Percentiles rank a stretch among this genome's conserved stretches.
phyloP scores from a whole-genome alignment of 2,888 invertebrate species.

The Dryadula phaetusa region DNA sequence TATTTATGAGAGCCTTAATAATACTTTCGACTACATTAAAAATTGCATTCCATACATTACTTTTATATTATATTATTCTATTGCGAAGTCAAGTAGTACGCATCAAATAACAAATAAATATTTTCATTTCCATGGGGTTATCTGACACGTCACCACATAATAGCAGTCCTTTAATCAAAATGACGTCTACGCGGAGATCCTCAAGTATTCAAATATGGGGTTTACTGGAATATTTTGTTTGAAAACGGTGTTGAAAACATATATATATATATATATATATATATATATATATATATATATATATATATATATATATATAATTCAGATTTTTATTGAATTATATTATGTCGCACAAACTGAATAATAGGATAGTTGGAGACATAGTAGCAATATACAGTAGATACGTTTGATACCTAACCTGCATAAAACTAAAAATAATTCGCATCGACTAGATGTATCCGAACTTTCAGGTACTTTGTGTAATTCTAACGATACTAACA shows the following conservation, averaged over 20 bases:
- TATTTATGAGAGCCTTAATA: constrained; percentile 28
- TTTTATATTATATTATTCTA: constrained; percentile 38
- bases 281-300: too few species aligned
- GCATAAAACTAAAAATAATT: too few species aligned
- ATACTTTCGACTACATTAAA: constrained; percentile 35
- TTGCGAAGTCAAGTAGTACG: constrained; percentile 38
- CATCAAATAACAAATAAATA: constrained; percentile 69
- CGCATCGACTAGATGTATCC: too few species aligned
- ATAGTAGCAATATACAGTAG: too few species aligned
- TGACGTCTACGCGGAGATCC: constrained; percentile 94
- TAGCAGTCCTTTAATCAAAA: constrained; percentile 97
- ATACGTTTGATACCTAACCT: too few species aligned
- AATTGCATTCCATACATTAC: constrained; percentile 44
- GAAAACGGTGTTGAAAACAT: constrained; percentile 99
- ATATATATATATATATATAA: too few species aligned
- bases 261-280: too few species aligned
- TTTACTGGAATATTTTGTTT: constrained; percentile 99
- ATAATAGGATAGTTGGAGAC: too few species aligned
- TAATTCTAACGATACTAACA: too few species aligned
- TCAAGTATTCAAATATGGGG: constrained; percentile 99
- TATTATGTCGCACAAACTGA: too few species aligned
- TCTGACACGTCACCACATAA: constrained; percentile 80
- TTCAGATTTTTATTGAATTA: too few species aligned
- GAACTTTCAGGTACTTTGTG: too few species aligned
- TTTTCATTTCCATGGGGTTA: constrained; percentile 82